Base-by-base conservation (phyloP, 2,797 vertebrate species). In the Gallinago solitaria region DNA sequence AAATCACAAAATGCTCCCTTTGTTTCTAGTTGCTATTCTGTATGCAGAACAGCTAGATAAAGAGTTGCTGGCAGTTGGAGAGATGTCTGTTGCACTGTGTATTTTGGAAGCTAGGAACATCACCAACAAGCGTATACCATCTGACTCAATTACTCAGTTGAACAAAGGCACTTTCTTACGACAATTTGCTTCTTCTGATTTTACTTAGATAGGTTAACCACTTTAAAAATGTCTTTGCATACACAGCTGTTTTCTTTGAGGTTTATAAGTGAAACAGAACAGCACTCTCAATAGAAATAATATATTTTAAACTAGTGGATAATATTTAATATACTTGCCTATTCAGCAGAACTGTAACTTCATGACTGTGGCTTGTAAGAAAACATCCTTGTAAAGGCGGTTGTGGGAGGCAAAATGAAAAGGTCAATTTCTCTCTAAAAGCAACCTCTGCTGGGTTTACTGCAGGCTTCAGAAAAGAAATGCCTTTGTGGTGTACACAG, bases 131-230 rank as follows among this genome's bases (percentile, higher is more conserved):
- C 32, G 28, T 15, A 10, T 3, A 45, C 9, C 6, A 27, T 16
- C 75, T 70, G 32, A 77, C 20, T 68, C 57, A 64, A 37, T 37
- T n/a, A 48, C 7, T 71, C 41, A 63, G 9, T 35, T 45, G 32
- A 91, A 89, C 35, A 59, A 53, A 75, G 50, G 61, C 21, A 27
- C 24, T 53, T 57, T 56, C 25, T 83, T 53, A 48, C 4, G 15
- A 80, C 24, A 60, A 33, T 74, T 75, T 95, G 4, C 25, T 80
- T 85, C 43, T 84, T 76, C n/a, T 90, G 23, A 51, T 86, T 88
- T 86, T 73, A 28, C 41, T 88, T 68, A 54, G 32, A 59, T 15
- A 71, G 18, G 12, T 54, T 76, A 83, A 27, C 41, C 0, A 2
- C 23, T 39, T 15, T 27, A 10, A 88, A 89, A 90, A 76, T 43